These are phyloP conservation scores for Tachycineta bicolor DNA, from an alignment of 2,113 vertebrate genomes.

Conservation along the genomic window DNA sequence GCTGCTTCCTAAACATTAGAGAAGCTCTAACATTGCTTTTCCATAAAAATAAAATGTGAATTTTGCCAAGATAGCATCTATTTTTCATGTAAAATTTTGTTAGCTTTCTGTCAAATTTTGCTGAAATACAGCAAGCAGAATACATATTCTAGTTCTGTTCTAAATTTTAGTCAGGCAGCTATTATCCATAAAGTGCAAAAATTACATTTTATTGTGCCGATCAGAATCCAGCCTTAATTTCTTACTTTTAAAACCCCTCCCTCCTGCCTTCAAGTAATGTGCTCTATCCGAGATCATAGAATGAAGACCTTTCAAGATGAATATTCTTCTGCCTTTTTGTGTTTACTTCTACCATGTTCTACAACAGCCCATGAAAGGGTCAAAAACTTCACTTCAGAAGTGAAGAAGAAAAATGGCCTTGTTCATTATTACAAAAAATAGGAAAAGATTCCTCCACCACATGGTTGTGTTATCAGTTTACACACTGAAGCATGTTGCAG, in stretches of 20 bases:
- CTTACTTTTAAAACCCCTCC: not conserved
- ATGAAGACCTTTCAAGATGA: not conserved
- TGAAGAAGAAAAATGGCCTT: not conserved
- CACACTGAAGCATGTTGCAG: conserved; percentile 26
- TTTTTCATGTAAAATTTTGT: not conserved
- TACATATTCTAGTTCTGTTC: not conserved
- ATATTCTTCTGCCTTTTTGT: not conserved
- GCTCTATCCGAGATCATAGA: not conserved
- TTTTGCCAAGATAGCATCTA: not conserved
- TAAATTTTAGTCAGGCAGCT: not conserved
- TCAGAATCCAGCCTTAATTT: not conserved
- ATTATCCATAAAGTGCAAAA: not conserved
- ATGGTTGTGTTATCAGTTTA: conserved; percentile 22
- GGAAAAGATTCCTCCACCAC: not conserved
- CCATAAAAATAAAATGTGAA: not conserved
- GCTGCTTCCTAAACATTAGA: not conserved
- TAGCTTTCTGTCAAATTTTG: not conserved
- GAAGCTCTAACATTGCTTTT: not conserved
- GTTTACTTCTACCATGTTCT: not conserved
- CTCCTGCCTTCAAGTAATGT: fast-evolving
- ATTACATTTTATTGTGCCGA: not conserved
- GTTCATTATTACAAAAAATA: not conserved
- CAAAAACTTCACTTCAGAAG: not conserved
- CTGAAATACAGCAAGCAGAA: not conserved
- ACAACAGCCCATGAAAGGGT: not conserved